Evolutionary conservation across 2,113 vertebrate species (phyloP).

Genomic region (Centrocercus urophasianus): DNA sequence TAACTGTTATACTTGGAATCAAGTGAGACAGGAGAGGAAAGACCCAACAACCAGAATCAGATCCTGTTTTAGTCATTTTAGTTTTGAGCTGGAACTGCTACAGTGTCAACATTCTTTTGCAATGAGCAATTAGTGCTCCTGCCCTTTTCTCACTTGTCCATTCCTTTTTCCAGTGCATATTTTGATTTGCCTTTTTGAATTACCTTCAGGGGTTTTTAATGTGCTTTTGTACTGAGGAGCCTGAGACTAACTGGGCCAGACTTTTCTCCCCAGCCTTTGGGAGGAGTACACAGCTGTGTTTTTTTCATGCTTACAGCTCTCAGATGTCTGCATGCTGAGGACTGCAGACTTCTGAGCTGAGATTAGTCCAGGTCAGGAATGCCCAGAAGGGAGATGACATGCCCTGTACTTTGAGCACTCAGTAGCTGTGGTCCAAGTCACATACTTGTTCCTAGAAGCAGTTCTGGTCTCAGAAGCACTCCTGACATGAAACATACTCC

Average conservation of each 20-base stretch:
- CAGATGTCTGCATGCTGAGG: not conserved
- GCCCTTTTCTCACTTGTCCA: not conserved
- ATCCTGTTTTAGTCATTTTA: not conserved
- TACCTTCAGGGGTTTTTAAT: not conserved
- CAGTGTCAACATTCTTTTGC: not conserved
- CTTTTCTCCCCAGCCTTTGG: not conserved
- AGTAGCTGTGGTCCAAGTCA: not conserved
- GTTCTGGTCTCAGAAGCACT: not conserved
- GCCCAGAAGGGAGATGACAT: not conserved
- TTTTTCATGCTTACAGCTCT: not conserved
- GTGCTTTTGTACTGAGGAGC: not conserved
- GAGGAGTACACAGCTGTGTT: not conserved
- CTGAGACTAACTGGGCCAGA: not conserved
- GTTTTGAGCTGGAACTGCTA: constrained; percentile 35
- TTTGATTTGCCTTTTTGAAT: constrained; percentile 28
- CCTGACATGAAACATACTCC: not conserved
- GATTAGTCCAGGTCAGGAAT: not conserved
- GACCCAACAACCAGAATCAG: not conserved
- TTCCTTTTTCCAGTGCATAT: not conserved
- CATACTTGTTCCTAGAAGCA: not conserved
- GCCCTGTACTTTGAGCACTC: not conserved
- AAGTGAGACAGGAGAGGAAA: not conserved
- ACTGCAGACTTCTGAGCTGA: not conserved
- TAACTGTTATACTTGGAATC: not conserved
- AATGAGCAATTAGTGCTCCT: constrained; percentile 11